Evolutionary conservation across 2,797 vertebrate species (phyloP), one percentile per base, ranked within the genome.

Genomic region (Sardinella longiceps): DNA sequence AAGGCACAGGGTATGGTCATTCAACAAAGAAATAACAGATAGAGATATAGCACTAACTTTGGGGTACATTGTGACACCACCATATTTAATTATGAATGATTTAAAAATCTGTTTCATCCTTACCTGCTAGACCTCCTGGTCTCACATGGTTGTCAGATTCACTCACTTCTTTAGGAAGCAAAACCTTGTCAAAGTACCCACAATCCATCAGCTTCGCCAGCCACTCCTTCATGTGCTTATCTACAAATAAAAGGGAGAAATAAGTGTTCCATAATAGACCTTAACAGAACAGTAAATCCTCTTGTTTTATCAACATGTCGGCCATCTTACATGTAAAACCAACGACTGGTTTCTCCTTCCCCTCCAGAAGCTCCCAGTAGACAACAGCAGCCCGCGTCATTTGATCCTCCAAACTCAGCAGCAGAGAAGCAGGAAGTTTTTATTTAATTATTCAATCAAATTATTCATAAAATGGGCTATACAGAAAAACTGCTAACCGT

Each of bases 361-460:
- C 98, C 90, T 99, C 97, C 89, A 99, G 89, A 86, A 99, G 96
- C 89, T 99, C 97, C 93, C 97, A 91, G 91, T 97, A 97, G 89
- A 94, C 95, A 80, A 95, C 85, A 84, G 97, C 95, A 0, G 96
- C 96, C 87, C 95, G 93, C 80, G 97, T 96, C 97, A 98, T 98
- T 93, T 98, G 97, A 90, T 97, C 95, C 89, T 96, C 95, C 87
- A 99, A 92, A 93, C 98, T 98, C 5, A 77, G 43, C 37, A 9
- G 11, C 1, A 6, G 46, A 9, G 5, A 9, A 12, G 1, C 7
- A 48, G 46, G 7, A 48, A 48, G 2, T 43, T 23, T 20, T 12
- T n/a, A n/a, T n/a, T n/a, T n/a, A n/a, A n/a, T n/a, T n/a, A n/a
- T n/a, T n/a, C 6, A 33, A 18, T 70, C 5, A 23, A 20, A 20